phyloP scores from a whole-genome alignment of 2,888 invertebrate species.

The Orthonychiurus folsomi region DNA sequence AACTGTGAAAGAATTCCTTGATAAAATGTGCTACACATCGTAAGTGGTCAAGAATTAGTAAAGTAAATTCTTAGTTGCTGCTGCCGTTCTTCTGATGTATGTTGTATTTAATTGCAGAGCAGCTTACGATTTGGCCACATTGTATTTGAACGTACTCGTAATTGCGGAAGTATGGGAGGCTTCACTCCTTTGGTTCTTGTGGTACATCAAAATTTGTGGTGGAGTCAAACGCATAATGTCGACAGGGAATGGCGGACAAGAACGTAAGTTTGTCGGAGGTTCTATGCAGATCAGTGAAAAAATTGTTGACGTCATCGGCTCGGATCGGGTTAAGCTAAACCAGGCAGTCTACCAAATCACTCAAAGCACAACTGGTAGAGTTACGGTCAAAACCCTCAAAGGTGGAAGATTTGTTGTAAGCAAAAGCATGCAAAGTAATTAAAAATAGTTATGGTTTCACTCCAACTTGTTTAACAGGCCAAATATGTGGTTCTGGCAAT shows the following conservation, averaged over 20 bases:
- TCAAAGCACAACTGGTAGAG: constrained; percentile 40
- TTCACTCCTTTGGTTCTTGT: constrained; percentile 41
- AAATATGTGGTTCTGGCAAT: constrained; percentile 43
- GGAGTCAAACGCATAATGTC: constrained; percentile 33
- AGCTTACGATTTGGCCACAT: constrained; percentile 26
- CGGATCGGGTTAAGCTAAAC: constrained; percentile 41
- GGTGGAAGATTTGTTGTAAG: constrained; percentile 30
- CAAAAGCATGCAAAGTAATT: too few species aligned
- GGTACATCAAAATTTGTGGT: constrained; percentile 38
- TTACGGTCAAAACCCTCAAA: constrained; percentile 40
- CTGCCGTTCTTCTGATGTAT: too few species aligned
- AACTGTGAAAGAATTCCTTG: constrained; percentile 42
- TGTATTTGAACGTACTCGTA: constrained; percentile 21
- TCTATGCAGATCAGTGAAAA: constrained; percentile 45
- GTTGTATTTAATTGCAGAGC: constrained; percentile 19
- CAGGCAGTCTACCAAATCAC: constrained; percentile 42
- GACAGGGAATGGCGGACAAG: constrained; percentile 42
- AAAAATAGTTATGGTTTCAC: too few species aligned
- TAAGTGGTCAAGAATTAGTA: constrained; percentile 23
- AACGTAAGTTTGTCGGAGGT: constrained; percentile 45
- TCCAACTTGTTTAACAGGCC: constrained; percentile 1
- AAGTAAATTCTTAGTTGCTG: neutral
- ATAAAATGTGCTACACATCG: constrained; percentile 42
- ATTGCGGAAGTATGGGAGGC: constrained; percentile 34
- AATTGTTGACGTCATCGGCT: constrained; percentile 43